Evolutionary conservation across 2,113 vertebrate genomes (phyloP), one percentile per base, ranked within the genome.

Genomic region (Zosterops hypoxanthus): DNA sequence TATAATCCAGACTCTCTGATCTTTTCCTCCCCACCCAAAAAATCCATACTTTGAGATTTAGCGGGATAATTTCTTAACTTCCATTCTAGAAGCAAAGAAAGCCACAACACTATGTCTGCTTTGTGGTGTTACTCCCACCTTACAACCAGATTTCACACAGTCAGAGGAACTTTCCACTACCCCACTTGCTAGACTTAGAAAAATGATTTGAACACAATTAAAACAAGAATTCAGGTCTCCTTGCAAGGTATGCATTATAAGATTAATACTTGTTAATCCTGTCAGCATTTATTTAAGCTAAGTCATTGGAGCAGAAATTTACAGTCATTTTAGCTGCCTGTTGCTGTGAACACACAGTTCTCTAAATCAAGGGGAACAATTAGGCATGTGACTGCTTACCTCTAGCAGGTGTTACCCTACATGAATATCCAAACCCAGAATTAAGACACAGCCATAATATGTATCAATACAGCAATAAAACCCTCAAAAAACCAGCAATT

Each of bases 201-300:
- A 25, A 73, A 70, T 2, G 23, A 56, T 42, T 87, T 61, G 34
- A 42, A 46, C 31, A 31, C 31, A 61, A 50, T 61, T 81, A 44
- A 93, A 92, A 72, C 2, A 9, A 69, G 11, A 77, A 73, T 31
- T 47, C 4, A 2, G 13, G 23, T 77, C 22, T 34, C 77, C 42
- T 69, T 26, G 23, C 47, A 95, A 94, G 28, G 76, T 70, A 56
- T 25, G 12, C 23, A 31, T 93, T 93, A 19, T 66, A 83, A 86
- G 72, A 83, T 73, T 86, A 93, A 86, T 81, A 90, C 55, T 50
- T 50, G 73, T 87, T 91, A 96, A 93, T 66, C 47, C 73, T 93
- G 50, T 95, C 78, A 90, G 31, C 61, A n/a, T 90, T 90, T 79
- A 76, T 49, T 95, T 86, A 78, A 86, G 22, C 29, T 73, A 70